A percentile compares a stretch with the other conserved stretches of the same genome.
These are phyloP conservation scores for Taeniopygia guttata DNA, from an alignment of 2,797 vertebrate species.

Conservation along the genomic window DNA sequence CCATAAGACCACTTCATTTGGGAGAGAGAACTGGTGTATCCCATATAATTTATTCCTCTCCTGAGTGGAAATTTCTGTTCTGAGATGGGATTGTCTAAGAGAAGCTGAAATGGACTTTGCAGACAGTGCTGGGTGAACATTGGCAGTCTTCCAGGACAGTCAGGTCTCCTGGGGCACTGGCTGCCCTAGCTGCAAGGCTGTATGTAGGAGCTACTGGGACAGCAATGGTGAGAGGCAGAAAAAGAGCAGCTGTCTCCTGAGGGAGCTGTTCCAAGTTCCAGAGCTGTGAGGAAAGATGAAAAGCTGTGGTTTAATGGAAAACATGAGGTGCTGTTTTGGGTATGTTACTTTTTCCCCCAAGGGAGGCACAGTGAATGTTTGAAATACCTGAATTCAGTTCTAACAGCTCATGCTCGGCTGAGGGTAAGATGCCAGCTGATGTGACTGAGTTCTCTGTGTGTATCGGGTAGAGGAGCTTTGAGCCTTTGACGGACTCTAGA, in stretches of 20 bases:
- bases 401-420: background rate
- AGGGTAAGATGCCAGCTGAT: background rate
- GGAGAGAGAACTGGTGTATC: background rate
- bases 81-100: background rate
- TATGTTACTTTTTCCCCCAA: background rate
- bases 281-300: background rate
- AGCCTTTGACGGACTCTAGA: background rate
- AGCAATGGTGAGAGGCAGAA: background rate
- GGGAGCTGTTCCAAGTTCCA: background rate
- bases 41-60: background rate
- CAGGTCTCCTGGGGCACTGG: background rate
- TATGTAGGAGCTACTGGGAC: background rate
- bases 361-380: background rate
- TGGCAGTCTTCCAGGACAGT: background rate
- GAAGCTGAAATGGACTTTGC: background rate
- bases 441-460: background rate
- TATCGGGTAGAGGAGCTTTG: background rate
- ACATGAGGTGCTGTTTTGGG: background rate
- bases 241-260: background rate
- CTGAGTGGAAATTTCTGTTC: background rate
- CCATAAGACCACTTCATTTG: background rate
- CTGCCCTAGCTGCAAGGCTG: rapidly evolving
- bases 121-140: background rate
- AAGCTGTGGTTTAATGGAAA: background rate
- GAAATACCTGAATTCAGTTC: background rate